Evolutionary conservation across 2,113 vertebrate genomes (phyloP), one percentile per base, ranked within the genome.

Genomic region (Microcebus tavaratra): DNA sequence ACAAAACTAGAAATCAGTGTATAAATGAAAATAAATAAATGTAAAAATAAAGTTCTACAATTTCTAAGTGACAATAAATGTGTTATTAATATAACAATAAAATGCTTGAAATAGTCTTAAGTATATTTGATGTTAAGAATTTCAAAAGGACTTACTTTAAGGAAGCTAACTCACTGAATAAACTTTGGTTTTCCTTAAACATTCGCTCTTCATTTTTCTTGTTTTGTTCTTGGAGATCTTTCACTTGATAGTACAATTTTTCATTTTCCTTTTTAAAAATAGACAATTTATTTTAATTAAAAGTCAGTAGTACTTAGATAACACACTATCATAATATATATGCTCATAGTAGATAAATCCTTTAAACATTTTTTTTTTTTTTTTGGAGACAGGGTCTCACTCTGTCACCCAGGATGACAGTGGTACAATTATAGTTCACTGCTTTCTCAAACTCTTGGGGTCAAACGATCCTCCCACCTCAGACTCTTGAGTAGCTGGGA

Each of bases 111-210:
- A 90, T 1, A 93, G 36, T 45, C 73, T 3, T 10, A 85, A 91
- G n/a, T 76, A 76, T 31, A 86, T 76, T 42, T 94, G 72, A 81
- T 53, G 84, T 12, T 88, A 97, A 87, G n/a, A 73, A 84, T 29
- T 90, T 91, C 85, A 96, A 96, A 95, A 94, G 6, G 68, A 94
- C 99, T 97, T 98, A 99, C 99, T 99, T 99, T 96, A 99, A 95
- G 5, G 98, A 95, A 27, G 95, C 89, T 92, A 99, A 98, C 96
- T 99, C 99, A 45, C 98, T 98, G 88, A 98, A 98, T 97, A 99
- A 99, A 92, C 96, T 97, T 88, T 99, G 99, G 98, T 99, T 99
- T 97, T 99, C 99, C 83, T 98, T 98, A 96, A 99, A 99, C 99
- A 99, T 99, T 96, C n/a, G 98, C 59, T 99, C 99, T 91, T 99